These are phyloP conservation scores for Myiozetetes cayanensis DNA, from an alignment of 2,113 vertebrate genomes.

Conservation along the genomic window DNA sequence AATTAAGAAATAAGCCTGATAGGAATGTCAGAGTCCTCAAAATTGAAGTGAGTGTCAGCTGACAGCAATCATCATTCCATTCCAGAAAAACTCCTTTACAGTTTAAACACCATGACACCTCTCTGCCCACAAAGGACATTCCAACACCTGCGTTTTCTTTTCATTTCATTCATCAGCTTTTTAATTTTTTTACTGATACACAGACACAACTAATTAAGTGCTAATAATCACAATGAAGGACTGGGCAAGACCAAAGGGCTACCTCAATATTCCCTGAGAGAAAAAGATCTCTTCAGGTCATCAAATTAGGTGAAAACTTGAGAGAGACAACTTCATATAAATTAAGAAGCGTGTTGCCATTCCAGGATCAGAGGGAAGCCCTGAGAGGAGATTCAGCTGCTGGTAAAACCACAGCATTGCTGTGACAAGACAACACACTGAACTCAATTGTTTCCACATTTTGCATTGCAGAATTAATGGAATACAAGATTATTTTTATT, in stretches of 20 bases:
- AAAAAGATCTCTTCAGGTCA: background rate
- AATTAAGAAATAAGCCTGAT: background rate
- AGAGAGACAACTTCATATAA: background rate
- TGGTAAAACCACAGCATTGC: background rate
- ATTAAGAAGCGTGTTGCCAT: background rate
- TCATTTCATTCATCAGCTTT: background rate
- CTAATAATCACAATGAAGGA: background rate
- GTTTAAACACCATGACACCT: background rate
- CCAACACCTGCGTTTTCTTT: background rate
- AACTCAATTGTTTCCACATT: background rate
- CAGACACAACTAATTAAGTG: background rate
- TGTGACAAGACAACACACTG: background rate
- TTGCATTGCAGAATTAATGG: background rate
- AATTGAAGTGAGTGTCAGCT: background rate
- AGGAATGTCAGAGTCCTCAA: background rate
- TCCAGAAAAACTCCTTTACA: background rate
- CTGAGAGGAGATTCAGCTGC: background rate
- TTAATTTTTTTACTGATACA: background rate
- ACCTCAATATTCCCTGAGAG: background rate
- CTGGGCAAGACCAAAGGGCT: background rate
- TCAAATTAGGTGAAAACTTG: background rate
- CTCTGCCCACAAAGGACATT: background rate
- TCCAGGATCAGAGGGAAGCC: background rate
- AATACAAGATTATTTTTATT: background rate
- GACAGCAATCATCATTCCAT: background rate